These are phyloP conservation scores for Platynereis dumerilii DNA, from an alignment of 2,888 invertebrate species.

Conservation along the genomic window DNA sequence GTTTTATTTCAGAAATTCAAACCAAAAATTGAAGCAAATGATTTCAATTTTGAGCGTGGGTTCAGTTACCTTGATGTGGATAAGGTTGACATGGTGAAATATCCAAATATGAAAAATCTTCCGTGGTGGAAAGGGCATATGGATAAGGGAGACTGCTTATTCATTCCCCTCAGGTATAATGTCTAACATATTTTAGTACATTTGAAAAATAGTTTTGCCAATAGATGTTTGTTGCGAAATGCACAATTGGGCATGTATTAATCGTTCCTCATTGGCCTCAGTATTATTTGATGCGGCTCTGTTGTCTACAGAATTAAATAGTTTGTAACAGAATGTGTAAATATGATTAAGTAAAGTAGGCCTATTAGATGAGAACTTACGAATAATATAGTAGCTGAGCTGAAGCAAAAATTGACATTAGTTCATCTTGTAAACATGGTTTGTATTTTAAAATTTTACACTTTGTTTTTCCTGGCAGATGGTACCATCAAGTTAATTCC, in stretches of 20 bases:
- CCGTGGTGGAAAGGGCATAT: constrained; percentile 47
- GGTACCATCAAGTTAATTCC: constrained; percentile 48
- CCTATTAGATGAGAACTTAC: no score
- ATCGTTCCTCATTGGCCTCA: not conserved
- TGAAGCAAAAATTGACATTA: no score
- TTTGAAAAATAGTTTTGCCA: no score
- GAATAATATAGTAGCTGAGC: no score
- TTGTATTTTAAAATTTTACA: not conserved
- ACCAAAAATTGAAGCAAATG: not conserved
- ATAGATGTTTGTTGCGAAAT: no score
- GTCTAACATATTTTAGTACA: constrained; percentile 18
- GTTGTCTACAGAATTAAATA: no score
- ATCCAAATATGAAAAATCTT: constrained; percentile 41
- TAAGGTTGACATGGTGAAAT: constrained; percentile 46
- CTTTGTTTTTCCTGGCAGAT: constrained; percentile 31
- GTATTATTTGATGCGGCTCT: not conserved
- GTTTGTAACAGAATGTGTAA: no score
- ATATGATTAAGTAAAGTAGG: no score
- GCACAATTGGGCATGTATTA: no score
- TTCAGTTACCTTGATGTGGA: constrained; percentile 54
- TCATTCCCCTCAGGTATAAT: constrained; percentile 52
- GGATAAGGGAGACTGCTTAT: constrained; percentile 55
- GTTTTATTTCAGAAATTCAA: constrained; percentile 7
- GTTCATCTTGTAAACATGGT: not conserved
- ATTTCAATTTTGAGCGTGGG: constrained; percentile 35